A percentile compares a stretch with the other conserved stretches of the same genome.
Evolutionary conservation across 2,113 vertebrate species (phyloP).

Genomic region (Spea multiplicata): DNA sequence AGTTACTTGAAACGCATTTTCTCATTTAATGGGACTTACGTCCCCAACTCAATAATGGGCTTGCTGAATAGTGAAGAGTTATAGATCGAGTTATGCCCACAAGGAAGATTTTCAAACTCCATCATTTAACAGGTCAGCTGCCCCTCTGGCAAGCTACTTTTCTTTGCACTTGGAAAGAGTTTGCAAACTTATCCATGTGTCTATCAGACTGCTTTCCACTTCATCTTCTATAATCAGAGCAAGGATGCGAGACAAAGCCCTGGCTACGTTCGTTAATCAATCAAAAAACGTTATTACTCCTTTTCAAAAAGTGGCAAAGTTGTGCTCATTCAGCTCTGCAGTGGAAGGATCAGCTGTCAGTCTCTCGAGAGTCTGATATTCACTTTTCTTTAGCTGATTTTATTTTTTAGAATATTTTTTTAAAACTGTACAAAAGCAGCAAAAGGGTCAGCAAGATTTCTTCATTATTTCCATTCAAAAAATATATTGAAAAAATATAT

Average conservation of each 20-base stretch:
- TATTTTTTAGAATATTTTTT: no score
- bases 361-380: not conserved
- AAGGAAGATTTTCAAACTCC: constrained; percentile 62
- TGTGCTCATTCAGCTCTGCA: constrained; percentile 21
- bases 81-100: constrained; percentile 51
- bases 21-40: constrained; percentile 64
- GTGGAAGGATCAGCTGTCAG: constrained; percentile 20
- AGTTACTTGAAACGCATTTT: constrained; percentile 69
- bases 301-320: constrained; percentile 10
- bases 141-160: constrained; percentile 57
- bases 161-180: constrained; percentile 63
- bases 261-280: constrained; percentile 16
- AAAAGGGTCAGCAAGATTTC: no score
- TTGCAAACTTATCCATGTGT: constrained; percentile 50
- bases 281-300: constrained; percentile 27
- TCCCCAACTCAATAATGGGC: constrained; percentile 61
- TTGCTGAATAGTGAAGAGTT: constrained; percentile 64
- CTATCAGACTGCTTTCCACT: constrained; percentile 16
- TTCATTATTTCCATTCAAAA: no score
- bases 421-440: no score
- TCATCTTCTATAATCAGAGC: constrained; percentile 10
- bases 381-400: not conserved
- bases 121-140: constrained; percentile 65
- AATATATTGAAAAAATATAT: no score
- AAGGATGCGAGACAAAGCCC: not conserved